Evolutionary conservation across 2,113 vertebrate genomes (phyloP).

Genomic region (Larimichthys crocea): DNA sequence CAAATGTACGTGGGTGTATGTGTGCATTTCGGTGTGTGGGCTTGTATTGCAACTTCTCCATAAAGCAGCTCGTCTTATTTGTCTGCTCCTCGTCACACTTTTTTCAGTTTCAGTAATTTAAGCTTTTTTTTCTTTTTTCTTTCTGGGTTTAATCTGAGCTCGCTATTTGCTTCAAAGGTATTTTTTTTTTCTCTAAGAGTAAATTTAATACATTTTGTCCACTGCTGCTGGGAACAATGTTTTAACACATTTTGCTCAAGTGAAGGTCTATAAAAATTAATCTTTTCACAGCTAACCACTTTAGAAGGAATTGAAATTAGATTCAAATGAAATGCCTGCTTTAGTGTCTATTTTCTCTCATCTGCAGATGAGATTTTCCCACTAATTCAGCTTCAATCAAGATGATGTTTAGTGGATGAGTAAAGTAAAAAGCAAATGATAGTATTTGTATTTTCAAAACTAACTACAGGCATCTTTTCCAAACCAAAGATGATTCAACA

Average conservation of each 20-base stretch:
- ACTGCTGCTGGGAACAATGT: slow-evolving; percentile 11
- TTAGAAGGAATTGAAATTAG: not conserved
- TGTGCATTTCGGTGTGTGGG: not conserved
- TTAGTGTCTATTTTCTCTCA: not conserved
- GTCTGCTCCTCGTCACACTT: slow-evolving; percentile 4
- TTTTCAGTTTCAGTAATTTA: slow-evolving; percentile 28
- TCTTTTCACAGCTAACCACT: not conserved
- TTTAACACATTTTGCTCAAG: slow-evolving; percentile 30
- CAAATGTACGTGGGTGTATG: slow-evolving; percentile 15
- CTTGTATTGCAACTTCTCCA: not conserved
- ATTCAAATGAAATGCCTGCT: slow-evolving; percentile 11
- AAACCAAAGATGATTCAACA: not conserved
- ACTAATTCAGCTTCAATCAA: slow-evolving; percentile 22
- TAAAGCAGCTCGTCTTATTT: slow-evolving; percentile 25
- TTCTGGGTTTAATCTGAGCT: slow-evolving; percentile 19
- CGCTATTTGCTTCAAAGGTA: not conserved
- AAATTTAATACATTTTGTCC: slow-evolving; percentile 21
- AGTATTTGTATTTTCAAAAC: not conserved
- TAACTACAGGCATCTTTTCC: not conserved
- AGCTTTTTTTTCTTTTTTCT: slow-evolving; percentile 16
- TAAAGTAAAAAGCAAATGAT: not conserved
- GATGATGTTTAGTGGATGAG: slow-evolving; percentile 5
- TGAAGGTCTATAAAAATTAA: not conserved
- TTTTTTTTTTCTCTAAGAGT: slow-evolving; percentile 1
- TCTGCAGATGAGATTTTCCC: not conserved